Percentiles rank a stretch among this genome's conserved stretches.
Conservation (phyloP, 92 coral and sea anemone genomes). For the Anthopleura xanthogrammica region DNA sequence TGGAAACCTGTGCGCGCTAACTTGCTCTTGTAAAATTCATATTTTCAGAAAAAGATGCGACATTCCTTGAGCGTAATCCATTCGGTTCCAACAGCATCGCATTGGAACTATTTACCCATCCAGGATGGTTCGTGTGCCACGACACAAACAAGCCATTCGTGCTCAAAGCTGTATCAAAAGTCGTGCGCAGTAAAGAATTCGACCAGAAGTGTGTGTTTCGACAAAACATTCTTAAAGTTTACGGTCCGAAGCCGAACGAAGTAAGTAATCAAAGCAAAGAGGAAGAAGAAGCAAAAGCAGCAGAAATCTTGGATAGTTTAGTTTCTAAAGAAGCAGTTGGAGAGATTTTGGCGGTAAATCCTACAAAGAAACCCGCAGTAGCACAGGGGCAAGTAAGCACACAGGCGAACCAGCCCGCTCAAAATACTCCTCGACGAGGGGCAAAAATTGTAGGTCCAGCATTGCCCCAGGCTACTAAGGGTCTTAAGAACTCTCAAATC, state of each 20-base stretch:
- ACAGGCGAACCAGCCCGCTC: neutral
- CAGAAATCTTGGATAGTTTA: conserved; percentile 28
- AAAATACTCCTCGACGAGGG: neutral
- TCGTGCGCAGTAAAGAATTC: conserved; percentile 71
- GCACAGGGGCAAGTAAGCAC: neutral
- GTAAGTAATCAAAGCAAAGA: conserved; percentile 24
- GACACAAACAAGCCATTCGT: conserved; percentile 56
- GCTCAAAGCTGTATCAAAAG: conserved; percentile 64
- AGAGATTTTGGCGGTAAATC: conserved; percentile 13
- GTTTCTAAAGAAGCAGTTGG: conserved; percentile 33
- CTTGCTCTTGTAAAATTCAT: neutral
- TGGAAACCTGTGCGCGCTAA: neutral
- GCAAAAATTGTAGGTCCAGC: neutral
- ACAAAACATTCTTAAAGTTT: conserved; percentile 32
- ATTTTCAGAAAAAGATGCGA: conserved; percentile 80
- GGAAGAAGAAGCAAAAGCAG: conserved; percentile 26
- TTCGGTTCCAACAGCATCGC: conserved; percentile 61
- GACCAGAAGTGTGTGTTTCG: conserved; percentile 74
- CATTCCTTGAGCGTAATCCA: conserved; percentile 70
- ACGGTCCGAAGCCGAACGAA: conserved; percentile 6
- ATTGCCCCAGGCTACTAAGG: conserved; percentile 8
- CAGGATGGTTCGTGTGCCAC: conserved; percentile 91
- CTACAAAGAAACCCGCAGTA: neutral
- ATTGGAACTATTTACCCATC: conserved; percentile 81
- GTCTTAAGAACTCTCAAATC: conserved; percentile 2